These are phyloP conservation scores for Cheilosia soror DNA, from an alignment of 2,888 invertebrate genomes.

Conservation along the genomic window DNA sequence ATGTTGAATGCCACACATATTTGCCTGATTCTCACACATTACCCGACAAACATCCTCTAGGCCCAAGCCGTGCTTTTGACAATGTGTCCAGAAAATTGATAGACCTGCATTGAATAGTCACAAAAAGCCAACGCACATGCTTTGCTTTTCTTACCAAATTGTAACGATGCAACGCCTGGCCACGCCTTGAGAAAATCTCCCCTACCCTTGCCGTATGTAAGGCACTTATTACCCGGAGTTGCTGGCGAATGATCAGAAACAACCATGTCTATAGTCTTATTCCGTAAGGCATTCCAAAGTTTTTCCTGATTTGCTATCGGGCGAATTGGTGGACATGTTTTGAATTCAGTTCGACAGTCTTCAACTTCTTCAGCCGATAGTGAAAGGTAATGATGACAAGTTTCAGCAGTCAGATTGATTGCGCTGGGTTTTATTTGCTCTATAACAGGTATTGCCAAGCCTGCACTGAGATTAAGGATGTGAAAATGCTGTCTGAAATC, in stretches of 20 bases:
- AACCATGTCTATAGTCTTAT: constrained; percentile 86
- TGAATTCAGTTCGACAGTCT: constrained; percentile 87
- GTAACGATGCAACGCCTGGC: constrained; percentile 90
- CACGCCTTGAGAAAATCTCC: constrained; percentile 89
- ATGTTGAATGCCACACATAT: constrained; percentile 86
- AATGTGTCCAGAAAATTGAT: constrained; percentile 89
- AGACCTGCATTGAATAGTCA: constrained; percentile 84
- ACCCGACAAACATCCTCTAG: constrained; percentile 86
- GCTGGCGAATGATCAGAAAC: constrained; percentile 89
- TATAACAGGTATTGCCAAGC: constrained; percentile 86
- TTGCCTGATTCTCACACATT: constrained; percentile 86
- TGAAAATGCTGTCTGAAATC: constrained; percentile 86
- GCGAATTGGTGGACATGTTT: constrained; percentile 90
- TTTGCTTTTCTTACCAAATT: constrained; percentile 85
- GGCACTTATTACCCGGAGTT: constrained; percentile 86
- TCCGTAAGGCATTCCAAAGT: constrained; percentile 87
- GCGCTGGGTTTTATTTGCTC: constrained; percentile 84
- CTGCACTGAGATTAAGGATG: constrained; percentile 88
- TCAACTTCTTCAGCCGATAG: constrained; percentile 87
- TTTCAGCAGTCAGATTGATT: constrained; percentile 88
- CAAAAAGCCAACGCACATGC: not conserved
- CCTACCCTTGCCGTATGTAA: constrained; percentile 82
- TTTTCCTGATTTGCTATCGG: constrained; percentile 86
- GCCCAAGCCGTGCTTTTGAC: constrained; percentile 85
- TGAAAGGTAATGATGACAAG: constrained; percentile 89